Evolutionary conservation across 2,113 vertebrate species (phyloP).

Genomic region (Diglossa brunneiventris): DNA sequence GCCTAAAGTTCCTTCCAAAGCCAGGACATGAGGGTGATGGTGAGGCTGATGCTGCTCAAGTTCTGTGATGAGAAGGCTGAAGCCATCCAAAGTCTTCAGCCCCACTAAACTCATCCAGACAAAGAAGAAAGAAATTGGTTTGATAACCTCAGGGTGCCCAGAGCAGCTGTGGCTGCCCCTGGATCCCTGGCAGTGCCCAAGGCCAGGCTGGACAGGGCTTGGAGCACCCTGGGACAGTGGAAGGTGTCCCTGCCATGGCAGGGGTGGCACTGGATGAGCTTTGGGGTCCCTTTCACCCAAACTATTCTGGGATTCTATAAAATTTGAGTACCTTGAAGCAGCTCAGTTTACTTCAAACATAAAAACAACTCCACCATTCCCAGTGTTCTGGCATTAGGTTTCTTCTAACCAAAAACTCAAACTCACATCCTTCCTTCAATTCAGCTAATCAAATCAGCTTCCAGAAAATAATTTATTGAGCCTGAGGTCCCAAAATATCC

Average conservation of each 20-base stretch:
- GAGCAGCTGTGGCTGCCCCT: neutral
- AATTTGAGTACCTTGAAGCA: neutral
- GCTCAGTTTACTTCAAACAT: neutral
- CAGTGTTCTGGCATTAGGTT: neutral
- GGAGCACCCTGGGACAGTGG: neutral
- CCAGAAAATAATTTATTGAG: neutral
- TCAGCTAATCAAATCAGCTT: neutral
- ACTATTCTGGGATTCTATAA: neutral
- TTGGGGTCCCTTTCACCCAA: neutral
- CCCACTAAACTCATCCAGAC: neutral
- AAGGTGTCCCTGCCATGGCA: neutral
- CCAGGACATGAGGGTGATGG: neutral
- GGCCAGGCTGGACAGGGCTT: neutral
- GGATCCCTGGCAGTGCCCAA: neutral
- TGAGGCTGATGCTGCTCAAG: neutral
- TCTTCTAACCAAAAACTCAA: neutral
- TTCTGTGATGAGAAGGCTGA: neutral
- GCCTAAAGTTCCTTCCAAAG: neutral
- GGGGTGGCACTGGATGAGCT: neutral
- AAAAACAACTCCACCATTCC: neutral
- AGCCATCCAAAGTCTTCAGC: neutral
- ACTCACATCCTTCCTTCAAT: neutral
- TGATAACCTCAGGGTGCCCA: neutral
- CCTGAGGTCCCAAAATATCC: neutral
- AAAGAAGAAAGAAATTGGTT: neutral